Evolutionary conservation across 2,113 vertebrate species (phyloP).

Genomic region (Elaphurus davidianus): DNA sequence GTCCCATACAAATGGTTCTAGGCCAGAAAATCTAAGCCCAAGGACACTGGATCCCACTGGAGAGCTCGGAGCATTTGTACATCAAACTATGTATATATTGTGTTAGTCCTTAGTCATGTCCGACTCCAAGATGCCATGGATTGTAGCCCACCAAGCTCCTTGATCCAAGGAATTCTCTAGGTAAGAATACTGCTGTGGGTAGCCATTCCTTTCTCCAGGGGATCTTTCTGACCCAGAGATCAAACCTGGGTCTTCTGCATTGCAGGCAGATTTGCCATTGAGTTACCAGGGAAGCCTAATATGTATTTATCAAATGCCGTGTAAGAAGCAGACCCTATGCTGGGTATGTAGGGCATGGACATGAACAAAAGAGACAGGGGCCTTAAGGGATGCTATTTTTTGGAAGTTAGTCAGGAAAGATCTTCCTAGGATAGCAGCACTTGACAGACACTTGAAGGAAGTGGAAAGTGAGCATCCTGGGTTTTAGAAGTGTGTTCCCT

Average conservation of each 20-base stretch:
- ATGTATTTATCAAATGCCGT: neutral
- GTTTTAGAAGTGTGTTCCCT: neutral
- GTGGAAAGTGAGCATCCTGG: neutral
- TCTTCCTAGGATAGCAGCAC: neutral
- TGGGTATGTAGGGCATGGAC: neutral
- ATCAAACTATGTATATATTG: neutral
- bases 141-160: neutral
- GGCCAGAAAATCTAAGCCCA: neutral
- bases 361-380: neutral
- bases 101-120: neutral
- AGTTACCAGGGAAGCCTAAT: neutral
- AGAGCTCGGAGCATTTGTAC: accelerated
- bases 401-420: neutral
- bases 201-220: neutral
- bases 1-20: neutral
- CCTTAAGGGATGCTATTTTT: neutral
- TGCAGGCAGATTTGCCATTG: neutral
- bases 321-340: neutral
- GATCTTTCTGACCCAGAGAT: neutral
- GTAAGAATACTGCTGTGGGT: neutral
- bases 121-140: accelerated
- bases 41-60: neutral
- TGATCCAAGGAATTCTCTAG: neutral
- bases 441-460: neutral
- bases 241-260: neutral